These are phyloP conservation scores for Laodelphax striatellus DNA, from an alignment of 1,140 invertebrate genomes.

Conservation along the genomic window DNA sequence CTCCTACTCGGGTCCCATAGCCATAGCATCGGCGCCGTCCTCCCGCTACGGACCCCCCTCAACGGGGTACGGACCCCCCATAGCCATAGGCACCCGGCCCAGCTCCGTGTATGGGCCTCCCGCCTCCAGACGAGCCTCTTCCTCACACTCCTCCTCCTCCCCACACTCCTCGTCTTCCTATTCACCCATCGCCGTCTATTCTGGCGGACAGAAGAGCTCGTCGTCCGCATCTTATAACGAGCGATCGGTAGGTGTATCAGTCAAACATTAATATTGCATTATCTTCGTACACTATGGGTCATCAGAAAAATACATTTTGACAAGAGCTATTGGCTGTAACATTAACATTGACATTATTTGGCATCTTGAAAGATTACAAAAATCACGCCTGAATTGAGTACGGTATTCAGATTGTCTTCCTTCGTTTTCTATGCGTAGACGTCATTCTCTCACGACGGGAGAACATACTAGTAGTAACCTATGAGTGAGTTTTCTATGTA, in stretches of 20 bases:
- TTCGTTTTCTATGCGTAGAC: no score
- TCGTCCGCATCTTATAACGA: background rate
- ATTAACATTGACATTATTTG: no score
- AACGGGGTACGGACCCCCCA: background rate
- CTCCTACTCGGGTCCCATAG: background rate
- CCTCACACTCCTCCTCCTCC: background rate
- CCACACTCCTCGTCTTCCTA: background rate
- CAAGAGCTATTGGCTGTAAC: no score
- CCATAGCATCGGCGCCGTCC: background rate
- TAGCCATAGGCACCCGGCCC: background rate
- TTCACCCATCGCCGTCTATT: background rate
- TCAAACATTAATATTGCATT: no score
- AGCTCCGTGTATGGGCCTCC: background rate
- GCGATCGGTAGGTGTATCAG: background rate
- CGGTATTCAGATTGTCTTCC: no score
- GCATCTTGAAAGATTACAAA: no score
- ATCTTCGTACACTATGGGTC: no score
- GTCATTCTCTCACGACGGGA: no score
- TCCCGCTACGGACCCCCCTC: slow-evolving; percentile 7
- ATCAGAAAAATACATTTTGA: no score
- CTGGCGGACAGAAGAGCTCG: background rate
- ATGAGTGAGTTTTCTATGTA: no score
- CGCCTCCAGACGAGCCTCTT: background rate
- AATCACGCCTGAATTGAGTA: no score
- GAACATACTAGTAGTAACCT: no score